Evolutionary conservation across 2,113 vertebrate genomes (phyloP), one percentile per base, ranked within the genome.

Genomic region (Lasiurus borealis): DNA sequence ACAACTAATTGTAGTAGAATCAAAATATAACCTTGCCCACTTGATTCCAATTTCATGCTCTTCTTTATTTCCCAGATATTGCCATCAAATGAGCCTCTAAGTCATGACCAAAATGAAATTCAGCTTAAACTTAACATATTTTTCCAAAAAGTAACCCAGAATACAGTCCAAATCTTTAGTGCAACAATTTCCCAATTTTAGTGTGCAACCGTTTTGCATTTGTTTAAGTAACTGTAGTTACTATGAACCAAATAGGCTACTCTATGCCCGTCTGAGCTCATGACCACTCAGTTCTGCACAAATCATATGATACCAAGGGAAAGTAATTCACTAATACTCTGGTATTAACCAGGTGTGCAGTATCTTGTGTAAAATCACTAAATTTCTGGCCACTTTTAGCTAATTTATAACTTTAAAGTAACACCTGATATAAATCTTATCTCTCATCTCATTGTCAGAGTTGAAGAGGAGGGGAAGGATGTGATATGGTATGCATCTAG

Each of bases 81-180:
- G 36, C 11, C 36, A 64, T 29, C 3, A 90, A 75, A 46, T 40
- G 13, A 86, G 5, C 5, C 50, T 82, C 7, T 27, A 66, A 54
- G 52, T 90, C 40, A 84, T 62, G 13, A 72, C 64, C 44, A 59
- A 94, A 77, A 25, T 12, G 34, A 62, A 81, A 54, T 85, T 40
- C 7, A 83, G 40, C 11, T 95, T 88, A 75, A 81, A 93, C 9
- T 52, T 92, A 96, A 54, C 12, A 75, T 16, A 59, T 50, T 92
- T 86, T 76, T 21, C 23, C 27, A 84, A 96, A 95, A 82, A 5
- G 4, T 62, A 62, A 62, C 59, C 59, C 25, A 25, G 23, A 27
- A 85, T 19, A 34, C 3, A 8, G 8, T 46, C 25, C 18, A 85
- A 87, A 69, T 76, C 11, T 73, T 72, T 54, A 46, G 11, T 29